A percentile compares a stretch with the other conserved stretches of the same genome.
phyloP scores from a whole-genome alignment of 2,797 vertebrate genomes.

The Phalloptychus januarius region DNA sequence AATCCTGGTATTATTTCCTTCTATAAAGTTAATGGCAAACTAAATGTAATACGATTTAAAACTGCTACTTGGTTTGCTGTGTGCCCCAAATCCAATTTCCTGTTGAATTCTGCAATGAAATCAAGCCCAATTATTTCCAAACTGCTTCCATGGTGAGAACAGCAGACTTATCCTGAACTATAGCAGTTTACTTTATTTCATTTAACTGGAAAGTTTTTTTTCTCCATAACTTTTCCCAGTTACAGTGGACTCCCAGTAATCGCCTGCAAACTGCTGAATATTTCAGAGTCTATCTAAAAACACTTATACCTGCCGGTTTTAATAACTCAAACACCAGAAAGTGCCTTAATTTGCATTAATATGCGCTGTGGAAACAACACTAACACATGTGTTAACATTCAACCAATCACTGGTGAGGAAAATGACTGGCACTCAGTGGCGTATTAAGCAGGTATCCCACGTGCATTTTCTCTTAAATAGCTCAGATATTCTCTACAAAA shows the following conservation, averaged over 20 bases:
- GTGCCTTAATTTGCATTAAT: neutral
- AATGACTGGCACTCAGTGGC: too few species aligned
- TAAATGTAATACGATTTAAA: neutral
- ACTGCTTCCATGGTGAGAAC: neutral
- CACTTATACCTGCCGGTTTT: neutral
- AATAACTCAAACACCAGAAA: neutral
- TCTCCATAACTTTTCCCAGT: neutral
- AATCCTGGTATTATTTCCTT: neutral
- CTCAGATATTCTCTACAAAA: too few species aligned
- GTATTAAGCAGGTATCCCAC: too few species aligned
- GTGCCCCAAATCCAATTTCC: neutral
- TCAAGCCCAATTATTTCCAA: neutral
- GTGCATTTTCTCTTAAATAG: too few species aligned
- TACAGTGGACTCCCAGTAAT: neutral
- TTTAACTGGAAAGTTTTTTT: neutral
- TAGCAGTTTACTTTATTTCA: neutral
- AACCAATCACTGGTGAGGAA: too few species aligned
- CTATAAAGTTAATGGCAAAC: neutral
- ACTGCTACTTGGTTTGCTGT: neutral
- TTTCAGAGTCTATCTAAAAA: neutral
- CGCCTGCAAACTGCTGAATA: neutral
- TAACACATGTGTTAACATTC: too few species aligned
- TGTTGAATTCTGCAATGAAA: neutral
- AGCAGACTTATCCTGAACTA: neutral
- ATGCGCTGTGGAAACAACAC: too few species aligned